phyloP scores from a whole-genome alignment of 2,797 vertebrate genomes.

The Gallinago stenura region DNA sequence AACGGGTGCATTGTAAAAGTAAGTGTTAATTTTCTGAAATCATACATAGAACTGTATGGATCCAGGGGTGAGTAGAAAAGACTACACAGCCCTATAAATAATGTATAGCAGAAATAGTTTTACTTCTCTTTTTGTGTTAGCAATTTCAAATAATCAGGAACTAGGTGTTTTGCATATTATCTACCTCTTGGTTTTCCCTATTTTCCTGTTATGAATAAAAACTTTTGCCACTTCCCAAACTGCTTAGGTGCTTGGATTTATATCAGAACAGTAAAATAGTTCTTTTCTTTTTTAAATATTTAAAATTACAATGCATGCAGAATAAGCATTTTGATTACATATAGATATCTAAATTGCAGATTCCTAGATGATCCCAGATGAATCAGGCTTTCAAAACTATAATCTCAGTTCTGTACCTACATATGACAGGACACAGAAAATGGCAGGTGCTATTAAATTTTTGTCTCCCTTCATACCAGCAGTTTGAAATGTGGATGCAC shows the following conservation, averaged over 20 bases:
- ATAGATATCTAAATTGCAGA: neutral
- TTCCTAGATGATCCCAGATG: neutral
- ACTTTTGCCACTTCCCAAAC: neutral
- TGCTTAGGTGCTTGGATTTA: neutral
- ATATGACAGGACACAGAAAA: neutral
- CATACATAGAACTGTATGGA: neutral
- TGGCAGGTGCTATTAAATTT: neutral
- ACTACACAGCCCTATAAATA: neutral
- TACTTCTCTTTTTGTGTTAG: neutral
- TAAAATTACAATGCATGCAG: neutral
- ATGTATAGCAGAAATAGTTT: neutral
- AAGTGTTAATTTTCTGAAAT: neutral
- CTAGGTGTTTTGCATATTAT: neutral
- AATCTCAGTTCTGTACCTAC: neutral
- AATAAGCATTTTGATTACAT: neutral
- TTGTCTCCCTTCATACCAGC: neutral
- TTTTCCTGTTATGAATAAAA: neutral
- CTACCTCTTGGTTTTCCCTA: neutral
- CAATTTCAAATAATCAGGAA: neutral
- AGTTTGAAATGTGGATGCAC: neutral
- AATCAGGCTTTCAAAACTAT: neutral
- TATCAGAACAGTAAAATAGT: neutral
- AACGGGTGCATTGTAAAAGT: neutral
- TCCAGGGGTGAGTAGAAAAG: neutral
- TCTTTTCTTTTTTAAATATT: neutral